These are phyloP conservation scores for Monopis laevigella DNA, from an alignment of 2,888 invertebrate genomes.

Conservation along the genomic window DNA sequence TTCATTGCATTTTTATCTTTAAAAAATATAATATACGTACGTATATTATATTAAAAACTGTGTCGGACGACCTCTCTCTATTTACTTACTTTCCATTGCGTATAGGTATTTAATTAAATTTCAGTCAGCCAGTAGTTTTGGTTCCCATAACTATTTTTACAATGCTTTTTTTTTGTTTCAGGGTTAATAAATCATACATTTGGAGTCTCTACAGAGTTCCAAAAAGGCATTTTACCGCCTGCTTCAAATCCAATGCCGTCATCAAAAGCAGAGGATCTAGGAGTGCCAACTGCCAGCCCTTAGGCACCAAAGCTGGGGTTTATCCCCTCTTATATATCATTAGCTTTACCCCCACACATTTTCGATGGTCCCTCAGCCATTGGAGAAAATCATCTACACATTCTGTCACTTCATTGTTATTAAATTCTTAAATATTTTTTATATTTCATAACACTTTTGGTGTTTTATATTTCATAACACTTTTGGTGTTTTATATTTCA, in stretches of 20 bases:
- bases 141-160: too few species aligned
- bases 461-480: too few species aligned
- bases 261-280: constrained; percentile 34
- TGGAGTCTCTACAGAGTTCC: constrained; percentile 1
- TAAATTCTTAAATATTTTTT: constrained; percentile 61
- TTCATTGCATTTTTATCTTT: too few species aligned
- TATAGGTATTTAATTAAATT: too few species aligned
- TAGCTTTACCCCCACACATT: constrained; percentile 12
- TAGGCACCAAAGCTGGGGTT: constrained; percentile 4
- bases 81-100: too few species aligned
- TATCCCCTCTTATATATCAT: background rate
- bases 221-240: constrained; percentile 2
- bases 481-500: too few species aligned
- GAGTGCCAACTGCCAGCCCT: constrained; percentile 24
- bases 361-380: constrained; percentile 55
- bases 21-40: too few species aligned
- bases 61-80: too few species aligned
- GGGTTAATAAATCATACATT: constrained; percentile 40
- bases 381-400: constrained; percentile 56
- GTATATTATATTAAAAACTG: too few species aligned
- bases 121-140: too few species aligned
- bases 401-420: constrained; percentile 67
- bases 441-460: constrained; percentile 56
- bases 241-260: constrained; percentile 39
- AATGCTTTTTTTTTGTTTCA: constrained; percentile 48